Base-by-base conservation (phyloP, 1,140 invertebrate genomes). In the Tribolium madens region DNA sequence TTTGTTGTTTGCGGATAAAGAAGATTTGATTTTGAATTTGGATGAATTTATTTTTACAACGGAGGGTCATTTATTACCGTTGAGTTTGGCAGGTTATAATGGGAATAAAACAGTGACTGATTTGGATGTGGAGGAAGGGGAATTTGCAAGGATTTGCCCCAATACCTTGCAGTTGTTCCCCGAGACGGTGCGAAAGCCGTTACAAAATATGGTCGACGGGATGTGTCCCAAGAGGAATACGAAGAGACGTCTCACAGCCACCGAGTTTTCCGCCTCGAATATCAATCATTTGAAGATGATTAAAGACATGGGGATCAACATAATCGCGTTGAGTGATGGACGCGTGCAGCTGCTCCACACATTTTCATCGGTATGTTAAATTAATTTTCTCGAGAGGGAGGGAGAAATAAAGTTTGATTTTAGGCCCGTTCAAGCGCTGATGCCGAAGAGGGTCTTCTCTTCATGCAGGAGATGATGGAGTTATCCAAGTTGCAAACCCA, bases 391-490 rank as follows among this genome's bases (percentile, higher is more conserved):
- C n/a, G n/a, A n/a, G n/a, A n/a, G n/a, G n/a, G n/a, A n/a, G n/a
- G n/a, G n/a, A n/a, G n/a, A n/a, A n/a, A n/a, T n/a, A n/a, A n/a
- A n/a, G n/a, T n/a, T n/a, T n/a, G n/a, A n/a, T n/a, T 88, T 57
- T 83, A 97, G 95, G 97, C 97, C 7, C 91, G 92, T 83, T 93
- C 93, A 52, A 87, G 92, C 9, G 91, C 93, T 79, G 94, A 97
- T 84, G 97, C 95, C 1, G 94, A 97, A 83, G 95, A 98, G 87
- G 97, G 98, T 0, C 85, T 98, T 15, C 88, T 94, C 21, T 99
- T 99, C 83, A 98, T 99, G 95, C 94, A 97, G 83, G 97, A 99
- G 88, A 98, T 99, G 96, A 91, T 97, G 5, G 95, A 97, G 86
- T 86, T 97, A 48, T 96, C 95, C 31, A 94, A 94, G 83, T 86